Conservation (phyloP, 1,140 invertebrate species). For the Physella acuta region DNA sequence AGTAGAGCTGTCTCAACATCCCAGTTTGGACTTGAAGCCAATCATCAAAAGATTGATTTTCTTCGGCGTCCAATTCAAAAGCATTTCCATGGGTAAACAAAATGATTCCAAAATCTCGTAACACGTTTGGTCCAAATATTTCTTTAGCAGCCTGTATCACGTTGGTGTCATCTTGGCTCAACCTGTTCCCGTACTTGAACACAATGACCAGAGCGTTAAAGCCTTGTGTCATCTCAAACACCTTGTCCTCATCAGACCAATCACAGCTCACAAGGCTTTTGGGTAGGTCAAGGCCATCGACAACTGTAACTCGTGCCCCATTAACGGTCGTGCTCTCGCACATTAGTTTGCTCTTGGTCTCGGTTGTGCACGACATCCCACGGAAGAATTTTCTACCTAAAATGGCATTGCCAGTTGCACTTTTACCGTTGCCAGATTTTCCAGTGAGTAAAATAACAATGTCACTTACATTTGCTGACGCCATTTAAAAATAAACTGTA, state of each 20-base stretch:
- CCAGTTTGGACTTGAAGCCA: background rate
- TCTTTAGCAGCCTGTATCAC: background rate
- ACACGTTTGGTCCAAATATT: background rate
- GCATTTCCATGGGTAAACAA: conserved; percentile 4
- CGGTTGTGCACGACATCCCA: too few relatives aligned
- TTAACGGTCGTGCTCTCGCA: background rate
- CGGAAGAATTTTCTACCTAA: too few relatives aligned
- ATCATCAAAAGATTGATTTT: background rate
- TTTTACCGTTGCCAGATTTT: too few relatives aligned
- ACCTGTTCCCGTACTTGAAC: background rate
- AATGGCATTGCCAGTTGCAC: too few relatives aligned
- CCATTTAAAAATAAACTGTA: background rate
- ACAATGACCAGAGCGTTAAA: background rate
- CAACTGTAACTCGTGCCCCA: background rate
- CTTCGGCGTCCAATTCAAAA: background rate
- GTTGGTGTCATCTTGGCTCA: background rate
- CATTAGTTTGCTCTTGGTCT: background rate
- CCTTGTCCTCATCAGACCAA: background rate
- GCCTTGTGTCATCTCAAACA: background rate
- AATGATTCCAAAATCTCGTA: background rate
- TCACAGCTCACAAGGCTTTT: background rate
- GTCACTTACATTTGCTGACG: background rate
- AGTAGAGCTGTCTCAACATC: background rate
- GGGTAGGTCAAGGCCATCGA: background rate
- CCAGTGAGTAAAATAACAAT: too few relatives aligned